phyloP scores from a whole-genome alignment of 2,797 vertebrate genomes.

The Thunnus albacares region DNA sequence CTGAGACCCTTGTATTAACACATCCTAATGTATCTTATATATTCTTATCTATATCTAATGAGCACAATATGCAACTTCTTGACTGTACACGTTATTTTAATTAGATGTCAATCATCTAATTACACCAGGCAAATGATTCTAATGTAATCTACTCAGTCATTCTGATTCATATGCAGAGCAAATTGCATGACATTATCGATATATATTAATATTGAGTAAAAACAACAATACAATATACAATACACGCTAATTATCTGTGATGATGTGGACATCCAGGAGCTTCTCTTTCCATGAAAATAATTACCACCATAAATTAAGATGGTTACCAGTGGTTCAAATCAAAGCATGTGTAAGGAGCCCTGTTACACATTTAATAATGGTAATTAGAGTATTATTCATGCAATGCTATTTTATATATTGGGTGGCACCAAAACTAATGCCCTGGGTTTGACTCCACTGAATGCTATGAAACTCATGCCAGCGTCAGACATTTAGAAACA shows the following conservation, averaged over 20 bases:
- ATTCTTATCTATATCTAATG: not conserved
- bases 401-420: not conserved
- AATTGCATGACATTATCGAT: not conserved
- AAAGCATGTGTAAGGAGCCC: not conserved
- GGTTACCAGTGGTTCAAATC: not conserved
- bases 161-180: not conserved
- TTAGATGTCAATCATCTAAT: not conserved
- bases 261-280: not conserved
- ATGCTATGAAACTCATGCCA: too few relatives aligned
- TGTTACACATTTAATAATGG: not conserved
- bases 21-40: not conserved
- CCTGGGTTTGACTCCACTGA: too few relatives aligned
- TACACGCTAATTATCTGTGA: not conserved
- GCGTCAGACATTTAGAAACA: too few relatives aligned
- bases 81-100: too few relatives aligned
- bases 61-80: not conserved
- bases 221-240: not conserved
- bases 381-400: not conserved
- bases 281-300: slow-evolving; percentile 13
- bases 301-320: slow-evolving; percentile 1
- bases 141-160: not conserved
- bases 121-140: not conserved
- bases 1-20: not conserved
- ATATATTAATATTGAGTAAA: not conserved
- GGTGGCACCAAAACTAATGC: too few relatives aligned